phyloP scores from a whole-genome alignment of 2,888 invertebrate species.

The Rhimphoctona megacephalus region DNA sequence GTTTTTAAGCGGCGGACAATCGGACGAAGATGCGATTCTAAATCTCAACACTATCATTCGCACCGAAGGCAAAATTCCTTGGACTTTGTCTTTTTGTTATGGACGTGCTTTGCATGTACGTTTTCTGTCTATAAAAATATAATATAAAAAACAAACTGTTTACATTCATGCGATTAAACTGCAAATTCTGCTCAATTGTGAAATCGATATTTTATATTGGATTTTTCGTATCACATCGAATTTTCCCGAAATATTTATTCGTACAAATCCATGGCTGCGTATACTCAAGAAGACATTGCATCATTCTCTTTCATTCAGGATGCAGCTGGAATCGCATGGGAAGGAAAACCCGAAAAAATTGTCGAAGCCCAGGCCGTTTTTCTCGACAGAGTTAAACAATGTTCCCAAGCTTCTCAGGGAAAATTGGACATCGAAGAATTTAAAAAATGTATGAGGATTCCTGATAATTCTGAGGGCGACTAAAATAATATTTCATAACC shows the following conservation, averaged over 20 bases:
- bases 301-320: constrained; percentile 85
- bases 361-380: constrained; percentile 87
- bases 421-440: constrained; percentile 59
- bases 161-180: too few relatives aligned
- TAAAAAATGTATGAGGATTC: constrained; percentile 41
- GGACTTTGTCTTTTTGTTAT: constrained; percentile 98
- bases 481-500: not conserved
- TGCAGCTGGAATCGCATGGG: constrained; percentile 88
- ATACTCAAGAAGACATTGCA: not conserved
- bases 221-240: too few relatives aligned
- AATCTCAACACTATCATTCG: constrained; percentile 98
- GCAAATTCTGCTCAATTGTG: not conserved
- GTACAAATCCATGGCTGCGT: too few relatives aligned
- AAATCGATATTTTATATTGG: too few relatives aligned
- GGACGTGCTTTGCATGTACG: constrained; percentile 96
- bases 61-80: constrained; percentile 92
- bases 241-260: not conserved
- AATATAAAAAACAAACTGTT: too few relatives aligned
- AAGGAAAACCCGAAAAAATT: constrained; percentile 87
- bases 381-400: constrained; percentile 87
- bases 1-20: constrained; percentile 98
- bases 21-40: constrained; percentile 97
- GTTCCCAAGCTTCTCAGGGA: constrained; percentile 77
- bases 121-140: not conserved
- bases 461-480: constrained; percentile 30